Conservation (phyloP, 2,113 vertebrate species). For the Sphyrna mokarran region DNA sequence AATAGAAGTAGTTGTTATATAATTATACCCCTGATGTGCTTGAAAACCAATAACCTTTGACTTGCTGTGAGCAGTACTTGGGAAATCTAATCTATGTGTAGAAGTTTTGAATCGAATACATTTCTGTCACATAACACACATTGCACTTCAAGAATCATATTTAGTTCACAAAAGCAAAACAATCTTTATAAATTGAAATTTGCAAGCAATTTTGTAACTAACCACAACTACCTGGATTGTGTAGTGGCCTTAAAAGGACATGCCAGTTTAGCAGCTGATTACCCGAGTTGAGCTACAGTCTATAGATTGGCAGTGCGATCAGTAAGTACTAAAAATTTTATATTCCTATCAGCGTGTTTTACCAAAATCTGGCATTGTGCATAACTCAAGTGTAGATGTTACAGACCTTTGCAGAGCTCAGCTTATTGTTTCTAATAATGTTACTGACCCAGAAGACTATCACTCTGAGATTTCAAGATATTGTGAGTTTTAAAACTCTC, state of each 20-base stretch:
- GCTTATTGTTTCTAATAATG: background rate
- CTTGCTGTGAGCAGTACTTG: background rate
- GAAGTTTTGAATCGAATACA: background rate
- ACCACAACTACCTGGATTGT: background rate
- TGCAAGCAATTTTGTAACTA: background rate
- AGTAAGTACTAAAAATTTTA: background rate
- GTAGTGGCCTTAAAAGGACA: background rate
- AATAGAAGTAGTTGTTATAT: background rate
- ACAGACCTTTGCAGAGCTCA: background rate
- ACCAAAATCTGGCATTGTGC: background rate
- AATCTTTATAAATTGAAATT: background rate
- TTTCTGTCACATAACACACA: background rate
- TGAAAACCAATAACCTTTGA: background rate
- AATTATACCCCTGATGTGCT: background rate
- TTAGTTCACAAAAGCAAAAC: background rate
- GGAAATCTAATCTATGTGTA: background rate
- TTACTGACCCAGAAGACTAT: background rate
- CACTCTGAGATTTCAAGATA: background rate
- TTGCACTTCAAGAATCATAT: background rate
- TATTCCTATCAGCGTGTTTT: background rate
- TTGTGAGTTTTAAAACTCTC: background rate
- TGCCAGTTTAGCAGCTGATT: constrained; percentile 19
- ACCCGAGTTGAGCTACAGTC: background rate
- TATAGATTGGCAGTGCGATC: background rate
- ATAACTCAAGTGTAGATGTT: background rate